Percentiles rank a stretch among this genome's conserved stretches.
Conservation (phyloP, 2,113 vertebrate species). For the Siniperca knerii region DNA sequence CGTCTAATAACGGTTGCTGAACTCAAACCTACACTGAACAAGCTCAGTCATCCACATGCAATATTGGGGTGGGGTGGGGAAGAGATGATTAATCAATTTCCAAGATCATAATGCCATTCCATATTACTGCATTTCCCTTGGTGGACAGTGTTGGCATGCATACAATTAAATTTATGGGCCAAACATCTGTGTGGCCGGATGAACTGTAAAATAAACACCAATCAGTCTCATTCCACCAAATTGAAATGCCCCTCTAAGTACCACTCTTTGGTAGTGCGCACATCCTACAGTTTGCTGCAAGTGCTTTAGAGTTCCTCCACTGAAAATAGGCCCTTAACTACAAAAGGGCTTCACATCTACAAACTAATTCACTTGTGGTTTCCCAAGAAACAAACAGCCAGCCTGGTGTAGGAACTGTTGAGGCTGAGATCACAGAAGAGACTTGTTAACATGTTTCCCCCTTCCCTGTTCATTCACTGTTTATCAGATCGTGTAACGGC, state of each 20-base stretch:
- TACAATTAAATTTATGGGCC: conserved; percentile 41
- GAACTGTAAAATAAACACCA: conserved; percentile 10
- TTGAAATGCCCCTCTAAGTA: conserved; percentile 50
- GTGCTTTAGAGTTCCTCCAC: conserved; percentile 55
- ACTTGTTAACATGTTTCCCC: neutral
- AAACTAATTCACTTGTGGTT: neutral
- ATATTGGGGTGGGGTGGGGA: conserved; percentile 15
- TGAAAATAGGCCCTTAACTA: conserved; percentile 12
- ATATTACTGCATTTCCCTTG: conserved; percentile 29
- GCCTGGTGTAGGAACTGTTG: conserved; percentile 13
- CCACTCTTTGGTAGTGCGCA: conserved; percentile 55
- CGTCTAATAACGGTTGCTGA: conserved; percentile 62
- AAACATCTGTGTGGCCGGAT: conserved; percentile 20
- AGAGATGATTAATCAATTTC: conserved; percentile 23
- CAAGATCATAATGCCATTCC: conserved; percentile 51
- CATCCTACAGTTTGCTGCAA: conserved; percentile 58
- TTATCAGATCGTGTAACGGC: neutral
- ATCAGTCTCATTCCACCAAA: conserved; percentile 15
- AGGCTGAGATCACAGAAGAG: conserved; percentile 34
- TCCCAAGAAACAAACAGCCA: conserved; percentile 1
- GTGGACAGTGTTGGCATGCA: conserved; percentile 48
- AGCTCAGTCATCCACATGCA: conserved; percentile 63
- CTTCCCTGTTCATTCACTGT: neutral
- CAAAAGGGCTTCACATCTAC: conserved; percentile 9
- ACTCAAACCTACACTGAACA: conserved; percentile 48